phyloP scores from a whole-genome alignment of 1,140 invertebrate species.

The Rhagoletis zephyria region DNA sequence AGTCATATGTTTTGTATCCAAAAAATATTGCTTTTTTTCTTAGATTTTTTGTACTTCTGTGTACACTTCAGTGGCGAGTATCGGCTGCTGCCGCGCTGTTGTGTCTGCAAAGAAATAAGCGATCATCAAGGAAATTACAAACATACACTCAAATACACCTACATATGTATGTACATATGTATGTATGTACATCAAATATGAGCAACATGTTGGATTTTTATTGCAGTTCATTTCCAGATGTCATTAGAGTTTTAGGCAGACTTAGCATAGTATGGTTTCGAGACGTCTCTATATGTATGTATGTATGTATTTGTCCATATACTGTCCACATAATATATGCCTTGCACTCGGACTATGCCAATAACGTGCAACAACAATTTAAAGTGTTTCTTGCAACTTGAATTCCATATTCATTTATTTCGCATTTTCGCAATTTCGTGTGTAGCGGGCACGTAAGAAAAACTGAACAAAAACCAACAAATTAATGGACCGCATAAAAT shows the following conservation, averaged over 20 bases:
- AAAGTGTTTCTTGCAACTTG: slow-evolving; percentile 41
- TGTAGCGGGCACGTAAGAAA: background rate
- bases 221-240: background rate
- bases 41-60: slow-evolving; percentile 9
- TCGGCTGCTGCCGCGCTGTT: background rate
- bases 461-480: background rate
- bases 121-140: slow-evolving; percentile 43
- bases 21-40: background rate
- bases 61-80: background rate
- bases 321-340: background rate
- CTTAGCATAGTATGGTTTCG: no score
- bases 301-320: no score
- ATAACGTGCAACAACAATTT: slow-evolving; percentile 15
- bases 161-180: background rate
- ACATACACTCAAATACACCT: background rate
- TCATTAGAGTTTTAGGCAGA: background rate
- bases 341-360: background rate
- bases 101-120: slow-evolving; percentile 38
- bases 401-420: slow-evolving; percentile 21
- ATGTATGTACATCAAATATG: background rate
- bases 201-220: slow-evolving; percentile 36
- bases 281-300: no score
- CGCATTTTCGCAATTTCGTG: background rate
- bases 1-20: background rate
- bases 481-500: slow-evolving; percentile 13